Evolutionary conservation across 2,888 invertebrate species (phyloP).

Genomic region (Luperina nickerlii): DNA sequence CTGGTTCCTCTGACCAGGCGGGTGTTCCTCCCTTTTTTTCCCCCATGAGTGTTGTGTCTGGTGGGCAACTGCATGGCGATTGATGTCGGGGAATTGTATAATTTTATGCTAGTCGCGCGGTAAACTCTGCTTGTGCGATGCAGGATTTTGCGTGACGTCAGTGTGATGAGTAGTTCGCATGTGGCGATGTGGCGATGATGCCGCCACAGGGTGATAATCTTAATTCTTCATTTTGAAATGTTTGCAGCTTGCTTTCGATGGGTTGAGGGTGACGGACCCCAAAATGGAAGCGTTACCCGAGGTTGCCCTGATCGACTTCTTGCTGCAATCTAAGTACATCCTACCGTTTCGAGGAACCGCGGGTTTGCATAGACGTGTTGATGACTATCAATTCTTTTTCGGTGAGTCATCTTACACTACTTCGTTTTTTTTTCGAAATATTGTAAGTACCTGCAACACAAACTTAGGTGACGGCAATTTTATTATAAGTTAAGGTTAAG

Average conservation of each 20-base stretch:
- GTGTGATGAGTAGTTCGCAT: neutral
- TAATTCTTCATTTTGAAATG: constrained; percentile 11
- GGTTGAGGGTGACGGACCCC: constrained; percentile 81
- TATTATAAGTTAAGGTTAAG: no score
- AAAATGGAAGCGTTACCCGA: constrained; percentile 87
- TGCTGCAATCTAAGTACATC: constrained; percentile 82
- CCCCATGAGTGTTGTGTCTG: neutral
- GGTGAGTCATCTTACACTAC: constrained; percentile 73
- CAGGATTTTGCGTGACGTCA: neutral
- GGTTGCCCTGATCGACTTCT: constrained; percentile 84
- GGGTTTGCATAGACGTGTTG: constrained; percentile 82
- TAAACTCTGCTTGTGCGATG: neutral
- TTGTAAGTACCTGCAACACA: neutral
- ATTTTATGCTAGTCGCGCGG: neutral
- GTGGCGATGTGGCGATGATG: neutral
- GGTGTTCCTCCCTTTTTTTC: neutral
- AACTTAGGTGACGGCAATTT: neutral
- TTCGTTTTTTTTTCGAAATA: neutral
- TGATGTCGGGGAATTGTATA: neutral
- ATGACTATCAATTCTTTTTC: constrained; percentile 83
- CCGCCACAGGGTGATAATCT: neutral
- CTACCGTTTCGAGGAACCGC: constrained; percentile 79
- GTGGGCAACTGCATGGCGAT: neutral
- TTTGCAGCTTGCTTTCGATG: constrained; percentile 82
- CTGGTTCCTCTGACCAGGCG: neutral